phyloP scores from a whole-genome alignment of 2,113 vertebrate species.

The Psilopogon haemacephalus region DNA sequence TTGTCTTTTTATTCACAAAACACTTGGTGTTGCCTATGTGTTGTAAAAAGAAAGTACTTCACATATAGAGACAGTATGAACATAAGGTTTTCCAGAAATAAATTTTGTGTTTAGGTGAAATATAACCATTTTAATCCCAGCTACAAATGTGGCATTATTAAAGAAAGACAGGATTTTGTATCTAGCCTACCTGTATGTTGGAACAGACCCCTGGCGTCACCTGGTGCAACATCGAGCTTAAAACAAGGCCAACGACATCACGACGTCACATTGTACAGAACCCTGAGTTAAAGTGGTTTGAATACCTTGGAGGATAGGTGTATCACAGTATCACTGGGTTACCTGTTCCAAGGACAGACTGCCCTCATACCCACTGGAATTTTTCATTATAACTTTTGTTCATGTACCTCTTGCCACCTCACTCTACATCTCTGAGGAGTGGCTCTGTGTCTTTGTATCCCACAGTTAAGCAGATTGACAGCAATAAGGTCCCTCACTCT shows the following conservation, averaged over 20 bases:
- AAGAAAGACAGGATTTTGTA: not conserved
- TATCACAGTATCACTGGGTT: not conserved
- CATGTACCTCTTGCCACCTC: fast-evolving
- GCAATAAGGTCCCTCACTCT: not conserved
- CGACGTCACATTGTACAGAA: not conserved
- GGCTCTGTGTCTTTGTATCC: not conserved
- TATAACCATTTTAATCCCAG: not conserved
- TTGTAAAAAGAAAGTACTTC: not conserved
- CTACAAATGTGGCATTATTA: not conserved
- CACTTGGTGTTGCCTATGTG: not conserved
- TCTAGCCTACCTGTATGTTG: not conserved
- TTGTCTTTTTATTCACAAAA: not conserved
- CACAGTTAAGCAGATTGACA: not conserved
- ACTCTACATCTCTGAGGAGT: not conserved
- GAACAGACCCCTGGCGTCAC: not conserved
- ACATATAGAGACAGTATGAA: not conserved
- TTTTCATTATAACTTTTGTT: not conserved
- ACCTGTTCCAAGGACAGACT: not conserved
- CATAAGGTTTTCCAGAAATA: not conserved
- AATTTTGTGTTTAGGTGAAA: not conserved
- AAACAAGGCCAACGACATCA: not conserved
- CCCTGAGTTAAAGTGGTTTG: no score
- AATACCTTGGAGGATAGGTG: not conserved
- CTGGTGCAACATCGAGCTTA: not conserved
- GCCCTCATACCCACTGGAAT: not conserved